Evolutionary conservation across 2,888 invertebrate genomes (phyloP), one percentile per base, ranked within the genome.

Genomic region (Andrena bucephala): DNA sequence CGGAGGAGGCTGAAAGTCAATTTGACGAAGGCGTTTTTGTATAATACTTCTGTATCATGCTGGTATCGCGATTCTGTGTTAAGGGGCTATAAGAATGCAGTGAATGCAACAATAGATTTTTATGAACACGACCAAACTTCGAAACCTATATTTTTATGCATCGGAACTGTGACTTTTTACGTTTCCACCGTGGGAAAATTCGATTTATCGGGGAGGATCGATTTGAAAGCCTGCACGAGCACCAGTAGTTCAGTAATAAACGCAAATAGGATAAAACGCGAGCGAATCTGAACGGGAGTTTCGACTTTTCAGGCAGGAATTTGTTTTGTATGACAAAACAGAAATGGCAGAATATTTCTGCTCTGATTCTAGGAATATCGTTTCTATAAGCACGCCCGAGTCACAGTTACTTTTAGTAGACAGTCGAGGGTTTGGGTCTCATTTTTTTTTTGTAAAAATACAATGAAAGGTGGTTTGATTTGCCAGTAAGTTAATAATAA

Each of bases 271-370:
- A 54, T 52, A 31, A 69, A 50, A 7, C 72, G 8, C 6, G 20
- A 31, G 31, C 48, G 50, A 42, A 77, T 5, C 74, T 36, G 63
- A 77, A 48, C 66, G 27, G 50, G 66, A 29, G 36, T 29, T 69
- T 62, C 16, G n/a, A 20, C 20, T 67, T 75, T 62, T 50, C 59
- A 10, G 20, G 5, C 5, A 24, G 6, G 20, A 24, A 33, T 52
- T 62, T 67, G 68, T 54, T 33, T 13, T 7, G 29, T 3, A 36
- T 36, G 16, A 7, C 27, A 36, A 29, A 52, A 24, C 33, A 3
- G n/a, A 7, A 13, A 1, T 13, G 3, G 8, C 4, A 27, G 24
- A 36, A 29, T 50, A 5, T 50, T 50, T 66, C 31, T 24, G 54
- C 42, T 42, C 1, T 42, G 42, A 42, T 42, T 42, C 42, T 16